These are phyloP conservation scores for Eulacestoma nigropectus DNA, from an alignment of 2,113 vertebrate species.

Conservation along the genomic window DNA sequence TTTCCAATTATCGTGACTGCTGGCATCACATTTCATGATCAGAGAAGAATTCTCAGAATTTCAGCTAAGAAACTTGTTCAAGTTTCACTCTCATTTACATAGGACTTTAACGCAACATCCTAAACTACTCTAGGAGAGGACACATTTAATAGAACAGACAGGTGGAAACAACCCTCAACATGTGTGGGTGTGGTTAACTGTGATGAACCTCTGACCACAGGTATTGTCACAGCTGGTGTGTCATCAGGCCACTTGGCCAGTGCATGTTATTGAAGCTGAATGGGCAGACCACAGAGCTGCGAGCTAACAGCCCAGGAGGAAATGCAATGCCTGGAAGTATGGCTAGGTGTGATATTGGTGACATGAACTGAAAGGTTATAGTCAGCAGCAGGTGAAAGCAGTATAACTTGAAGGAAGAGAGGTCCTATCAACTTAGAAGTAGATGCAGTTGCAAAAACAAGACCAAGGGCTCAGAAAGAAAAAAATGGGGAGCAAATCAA, in stretches of 20 bases:
- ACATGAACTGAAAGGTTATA: background rate
- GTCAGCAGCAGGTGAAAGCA: background rate
- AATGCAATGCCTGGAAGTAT: background rate
- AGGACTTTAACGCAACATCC: background rate
- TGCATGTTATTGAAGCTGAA: background rate
- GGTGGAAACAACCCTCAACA: background rate
- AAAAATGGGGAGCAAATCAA: background rate
- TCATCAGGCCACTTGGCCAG: background rate
- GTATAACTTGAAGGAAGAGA: background rate
- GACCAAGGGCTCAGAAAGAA: background rate
- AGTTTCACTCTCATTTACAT: constrained; percentile 55
- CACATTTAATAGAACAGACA: background rate
- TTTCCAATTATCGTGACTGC: background rate
- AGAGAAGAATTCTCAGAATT: constrained; percentile 49
- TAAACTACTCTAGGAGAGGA: background rate
- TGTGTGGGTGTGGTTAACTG: background rate
- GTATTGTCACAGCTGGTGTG: background rate
- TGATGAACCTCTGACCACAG: background rate
- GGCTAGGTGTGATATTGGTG: background rate
- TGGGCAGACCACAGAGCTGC: background rate
- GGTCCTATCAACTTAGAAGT: background rate
- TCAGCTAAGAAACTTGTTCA: background rate
- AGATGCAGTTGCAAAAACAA: background rate
- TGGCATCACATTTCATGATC: background rate
- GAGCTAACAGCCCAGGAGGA: background rate